phyloP scores from a whole-genome alignment of 2,888 invertebrate species.

The Spodoptera picta region DNA sequence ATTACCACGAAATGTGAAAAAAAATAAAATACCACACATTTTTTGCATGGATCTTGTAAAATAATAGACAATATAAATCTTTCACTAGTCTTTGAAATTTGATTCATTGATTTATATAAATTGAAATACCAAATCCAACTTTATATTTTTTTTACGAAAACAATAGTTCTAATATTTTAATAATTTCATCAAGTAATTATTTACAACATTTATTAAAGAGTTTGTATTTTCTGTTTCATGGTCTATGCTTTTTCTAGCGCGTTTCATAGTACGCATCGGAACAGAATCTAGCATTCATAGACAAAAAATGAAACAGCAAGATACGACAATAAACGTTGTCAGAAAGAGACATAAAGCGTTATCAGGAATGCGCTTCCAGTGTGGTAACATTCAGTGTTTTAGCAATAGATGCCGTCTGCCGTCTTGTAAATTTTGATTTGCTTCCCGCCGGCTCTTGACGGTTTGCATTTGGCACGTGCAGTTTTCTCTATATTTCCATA shows the following conservation, averaged over 20 bases:
- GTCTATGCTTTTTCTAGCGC: slow-evolving; percentile 34
- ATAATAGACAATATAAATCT: too few relatives aligned
- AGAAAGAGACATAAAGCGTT: slow-evolving; percentile 30
- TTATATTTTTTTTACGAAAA: too few relatives aligned
- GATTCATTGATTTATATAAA: too few relatives aligned
- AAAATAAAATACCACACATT: too few relatives aligned
- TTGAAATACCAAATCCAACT: too few relatives aligned
- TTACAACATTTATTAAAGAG: too few relatives aligned
- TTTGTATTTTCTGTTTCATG: slow-evolving; percentile 6
- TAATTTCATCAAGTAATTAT: too few relatives aligned
- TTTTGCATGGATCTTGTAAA: too few relatives aligned
- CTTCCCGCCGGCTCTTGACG: slow-evolving; percentile 87
- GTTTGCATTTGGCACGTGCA: slow-evolving; percentile 88
- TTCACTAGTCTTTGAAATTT: too few relatives aligned
- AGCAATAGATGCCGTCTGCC: slow-evolving; percentile 67
- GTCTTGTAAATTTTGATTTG: slow-evolving; percentile 76
- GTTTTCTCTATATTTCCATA: slow-evolving; percentile 74
- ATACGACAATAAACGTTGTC: slow-evolving; percentile 1
- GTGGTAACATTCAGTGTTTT: slow-evolving; percentile 59
- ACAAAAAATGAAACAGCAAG: slow-evolving; percentile 23
- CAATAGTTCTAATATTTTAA: too few relatives aligned
- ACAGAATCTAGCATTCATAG: slow-evolving; percentile 18
- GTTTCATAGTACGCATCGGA: slow-evolving; percentile 3
- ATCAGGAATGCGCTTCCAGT: slow-evolving; percentile 34
- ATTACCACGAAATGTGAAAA: too few relatives aligned